Conservation (phyloP, 2,888 invertebrate species). For the Rhabditoides inermis region DNA sequence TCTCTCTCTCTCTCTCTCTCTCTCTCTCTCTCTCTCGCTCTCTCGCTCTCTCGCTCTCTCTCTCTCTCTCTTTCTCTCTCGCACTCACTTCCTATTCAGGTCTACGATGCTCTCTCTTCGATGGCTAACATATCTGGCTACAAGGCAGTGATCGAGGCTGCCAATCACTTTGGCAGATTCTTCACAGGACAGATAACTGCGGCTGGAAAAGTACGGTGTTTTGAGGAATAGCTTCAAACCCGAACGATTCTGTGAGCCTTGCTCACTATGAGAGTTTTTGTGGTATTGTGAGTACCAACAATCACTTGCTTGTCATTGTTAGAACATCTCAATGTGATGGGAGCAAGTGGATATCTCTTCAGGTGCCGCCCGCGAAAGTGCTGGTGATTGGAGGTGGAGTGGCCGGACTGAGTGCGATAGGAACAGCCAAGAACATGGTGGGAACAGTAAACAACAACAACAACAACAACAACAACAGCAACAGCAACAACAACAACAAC, state of each 20-base stretch:
- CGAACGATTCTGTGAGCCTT: too few species aligned
- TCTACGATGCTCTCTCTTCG: constrained; percentile 79
- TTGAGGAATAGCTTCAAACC: too few species aligned
- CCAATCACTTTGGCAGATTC: constrained; percentile 79
- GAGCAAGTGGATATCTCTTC: too few species aligned
- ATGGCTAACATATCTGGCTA: constrained; percentile 79
- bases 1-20: constrained; percentile 2
- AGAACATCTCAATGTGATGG: too few species aligned
- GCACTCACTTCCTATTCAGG: constrained; percentile 49
- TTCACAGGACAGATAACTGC: constrained; percentile 84
- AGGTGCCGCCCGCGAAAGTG: constrained; percentile 76
- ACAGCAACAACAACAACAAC: neutral
- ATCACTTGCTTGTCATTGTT: too few species aligned
- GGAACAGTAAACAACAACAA: too few species aligned
- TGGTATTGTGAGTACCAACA: too few species aligned
- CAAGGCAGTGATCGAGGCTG: constrained; percentile 78
- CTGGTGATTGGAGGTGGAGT: constrained; percentile 81
- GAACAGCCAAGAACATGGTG: constrained; percentile 73
- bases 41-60: constrained; percentile 62
- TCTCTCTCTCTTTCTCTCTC: constrained; percentile 66
- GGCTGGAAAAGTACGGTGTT: constrained; percentile 63
- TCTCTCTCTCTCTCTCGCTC: neutral
- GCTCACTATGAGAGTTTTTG: too few species aligned
- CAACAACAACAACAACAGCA: neutral
- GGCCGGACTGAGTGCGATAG: constrained; percentile 76